phyloP scores from a whole-genome alignment of 2,888 invertebrate genomes.

The Augiades crinisus region DNA sequence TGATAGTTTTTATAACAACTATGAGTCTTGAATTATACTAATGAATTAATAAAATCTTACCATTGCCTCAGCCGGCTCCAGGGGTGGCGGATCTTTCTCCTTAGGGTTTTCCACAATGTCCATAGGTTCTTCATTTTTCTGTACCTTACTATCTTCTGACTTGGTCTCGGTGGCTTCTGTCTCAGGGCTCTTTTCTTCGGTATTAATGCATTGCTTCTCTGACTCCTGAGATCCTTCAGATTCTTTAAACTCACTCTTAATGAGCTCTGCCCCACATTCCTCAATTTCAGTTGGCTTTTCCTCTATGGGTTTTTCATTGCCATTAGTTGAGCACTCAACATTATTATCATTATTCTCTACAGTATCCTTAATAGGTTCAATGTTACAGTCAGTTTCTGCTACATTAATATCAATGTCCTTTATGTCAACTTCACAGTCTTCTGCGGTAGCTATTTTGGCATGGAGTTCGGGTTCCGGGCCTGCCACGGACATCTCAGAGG shows the following conservation, averaged over 20 bases:
- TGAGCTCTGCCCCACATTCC: slow-evolving; percentile 25
- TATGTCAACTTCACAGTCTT: slow-evolving; percentile 7
- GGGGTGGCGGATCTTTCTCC: background rate
- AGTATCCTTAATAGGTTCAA: slow-evolving; percentile 7
- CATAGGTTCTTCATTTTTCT: background rate
- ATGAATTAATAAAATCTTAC: slow-evolving; percentile 1
- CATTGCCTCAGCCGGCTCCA: background rate
- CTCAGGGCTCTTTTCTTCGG: slow-evolving; percentile 45
- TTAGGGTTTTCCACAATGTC: background rate
- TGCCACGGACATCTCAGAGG: slow-evolving; percentile 42
- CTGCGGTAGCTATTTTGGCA: slow-evolving; percentile 34
- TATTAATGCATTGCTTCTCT: slow-evolving; percentile 43
- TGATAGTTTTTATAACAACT: background rate
- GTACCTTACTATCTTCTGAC: slow-evolving; percentile 32
- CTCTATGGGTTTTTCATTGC: slow-evolving; percentile 38
- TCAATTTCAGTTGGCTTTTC: slow-evolving; percentile 29
- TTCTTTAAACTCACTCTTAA: slow-evolving; percentile 30
- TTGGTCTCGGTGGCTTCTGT: slow-evolving; percentile 39
- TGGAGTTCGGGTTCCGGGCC: slow-evolving; percentile 29
- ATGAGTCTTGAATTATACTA: background rate
- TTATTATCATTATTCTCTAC: slow-evolving; percentile 19
- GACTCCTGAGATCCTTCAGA: slow-evolving; percentile 19
- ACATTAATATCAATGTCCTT: slow-evolving; percentile 29
- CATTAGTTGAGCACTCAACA: slow-evolving; percentile 37
- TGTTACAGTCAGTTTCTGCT: slow-evolving; percentile 33